Evolutionary conservation across 2,888 invertebrate genomes (phyloP), one percentile per base, ranked within the genome.

Genomic region (Calameuta idolon): DNA sequence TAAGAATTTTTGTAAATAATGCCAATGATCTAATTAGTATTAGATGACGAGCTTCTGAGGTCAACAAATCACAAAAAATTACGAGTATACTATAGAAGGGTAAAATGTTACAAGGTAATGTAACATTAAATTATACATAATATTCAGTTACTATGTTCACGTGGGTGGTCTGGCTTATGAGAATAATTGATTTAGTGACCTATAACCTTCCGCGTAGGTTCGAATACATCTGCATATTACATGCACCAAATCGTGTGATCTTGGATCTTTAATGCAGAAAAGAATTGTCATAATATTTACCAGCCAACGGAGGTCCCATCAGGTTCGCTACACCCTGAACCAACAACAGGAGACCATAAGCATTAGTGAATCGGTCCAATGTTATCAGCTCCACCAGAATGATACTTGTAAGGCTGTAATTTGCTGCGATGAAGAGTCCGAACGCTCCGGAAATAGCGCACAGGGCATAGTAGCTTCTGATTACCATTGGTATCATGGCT

Each of bases 261-360:
- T 55, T 55, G 0, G 9, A 2, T 55, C 55, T 55, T 23, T 55
- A 55, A 23, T 55, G 3, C 2, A 23, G 23, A 23, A 55, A 9
- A 23, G 23, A 55, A 9, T 15, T 23, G 55, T 55, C 2, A 23
- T 33, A 71, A 74, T 69, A 82, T 90, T 92, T 90, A 97, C 98
- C 98, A 87, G 96, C 98, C 34, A 98, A 89, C 1, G 98, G 97
- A 37, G 98, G 98, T 75, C 98, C 98, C 82, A 97, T 92, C 30
- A 98, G 93, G 91, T 98, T 98, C 2, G 97, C 97, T 55, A 98
- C 92, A 3, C 98, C 98, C 91, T 98, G 98, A 34, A 97, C 96
- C 75, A 98, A 93, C 88, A 98, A 93, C 86, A 98, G 92, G 85
- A 98, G 92, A 0, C 98, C 98, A 89, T 98, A 98, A 5, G 98